A percentile compares a stretch with the other conserved stretches of the same genome.
Conservation (phyloP, 2,113 vertebrate species). For the Lasiurus cinereus region DNA sequence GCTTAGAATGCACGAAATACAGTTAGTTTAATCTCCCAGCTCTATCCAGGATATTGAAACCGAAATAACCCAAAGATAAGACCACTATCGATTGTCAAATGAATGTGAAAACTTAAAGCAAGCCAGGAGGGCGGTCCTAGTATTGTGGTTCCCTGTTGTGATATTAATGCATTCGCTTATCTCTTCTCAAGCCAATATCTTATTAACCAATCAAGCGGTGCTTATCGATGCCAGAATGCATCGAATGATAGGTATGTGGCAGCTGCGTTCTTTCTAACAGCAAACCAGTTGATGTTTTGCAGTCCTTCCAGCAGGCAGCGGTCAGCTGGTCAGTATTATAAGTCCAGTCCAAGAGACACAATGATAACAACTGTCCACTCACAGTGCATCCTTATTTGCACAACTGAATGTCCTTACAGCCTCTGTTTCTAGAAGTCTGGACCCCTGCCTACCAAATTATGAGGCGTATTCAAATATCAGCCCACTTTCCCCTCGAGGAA, state of each 20-base stretch:
- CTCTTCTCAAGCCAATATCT: slow-evolving; percentile 7
- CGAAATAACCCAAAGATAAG: background rate
- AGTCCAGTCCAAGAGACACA: background rate
- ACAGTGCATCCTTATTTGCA: background rate
- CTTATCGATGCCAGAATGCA: background rate
- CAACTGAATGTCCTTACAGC: background rate
- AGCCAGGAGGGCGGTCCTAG: background rate
- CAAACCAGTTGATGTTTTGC: background rate
- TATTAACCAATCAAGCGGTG: background rate
- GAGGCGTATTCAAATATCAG: background rate
- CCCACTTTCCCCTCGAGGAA: background rate
- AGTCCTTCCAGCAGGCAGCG: background rate
- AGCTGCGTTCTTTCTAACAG: background rate
- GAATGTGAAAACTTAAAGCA: background rate
- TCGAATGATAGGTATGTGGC: background rate
- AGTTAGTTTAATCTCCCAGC: background rate
- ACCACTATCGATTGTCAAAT: background rate
- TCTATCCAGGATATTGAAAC: background rate
- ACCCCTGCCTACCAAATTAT: background rate
- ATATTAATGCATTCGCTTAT: background rate
- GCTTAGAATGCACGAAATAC: background rate
- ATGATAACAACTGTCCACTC: background rate
- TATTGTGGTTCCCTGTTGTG: background rate
- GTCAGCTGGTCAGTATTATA: background rate
- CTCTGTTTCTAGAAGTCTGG: background rate